Base-by-base conservation (phyloP, 2,113 vertebrate species). In the Eupsittula cactorum region DNA sequence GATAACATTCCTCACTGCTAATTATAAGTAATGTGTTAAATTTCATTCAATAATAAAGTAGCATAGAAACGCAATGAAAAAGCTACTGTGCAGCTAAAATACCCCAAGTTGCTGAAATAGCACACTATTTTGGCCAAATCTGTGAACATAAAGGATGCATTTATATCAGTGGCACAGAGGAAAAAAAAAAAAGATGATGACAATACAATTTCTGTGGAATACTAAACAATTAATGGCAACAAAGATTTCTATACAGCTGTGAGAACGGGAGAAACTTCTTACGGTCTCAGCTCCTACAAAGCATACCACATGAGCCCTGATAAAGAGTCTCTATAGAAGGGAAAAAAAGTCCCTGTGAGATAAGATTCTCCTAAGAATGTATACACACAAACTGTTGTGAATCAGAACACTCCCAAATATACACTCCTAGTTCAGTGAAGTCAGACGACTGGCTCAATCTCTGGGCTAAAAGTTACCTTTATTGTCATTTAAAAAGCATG, bases 1-100 rank as follows among this genome's bases (percentile, higher is more conserved):
- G 87, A 92, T 92, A 94, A 86, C 91, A 93, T 97, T 96, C 85
- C 89, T 93, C 49, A 52, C 60, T 92, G 64, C 85, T 96, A 95
- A 97, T 97, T 97, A 94, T 93, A 97, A 96, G 92, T 65, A 82
- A 82, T 35, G 92, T 95, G 95, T 97, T 95, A 94, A 82, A 96
- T 97, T 97, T 97, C 94, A 90, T 93, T 96, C 86, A 95, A 74
- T 83, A 95, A 85, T 86, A 92, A 97, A 97, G 80, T 15, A 86
- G 67, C 70, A 42, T 10, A 80, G 88, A 85, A 96, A 67, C 85
- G 96, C 73, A 97, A 95, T 64, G 90, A 95, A 92, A 96, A 96
- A 97, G 24, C 92, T 90, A 94, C 69, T 81, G 88, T 55, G 3
- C 77, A 91, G 92, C 95, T 95, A 94, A 96, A 97, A 90, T 73